Evolutionary conservation across 1,140 invertebrate genomes (phyloP), one percentile per base, ranked within the genome.

Genomic region (Drosophila littoralis): DNA sequence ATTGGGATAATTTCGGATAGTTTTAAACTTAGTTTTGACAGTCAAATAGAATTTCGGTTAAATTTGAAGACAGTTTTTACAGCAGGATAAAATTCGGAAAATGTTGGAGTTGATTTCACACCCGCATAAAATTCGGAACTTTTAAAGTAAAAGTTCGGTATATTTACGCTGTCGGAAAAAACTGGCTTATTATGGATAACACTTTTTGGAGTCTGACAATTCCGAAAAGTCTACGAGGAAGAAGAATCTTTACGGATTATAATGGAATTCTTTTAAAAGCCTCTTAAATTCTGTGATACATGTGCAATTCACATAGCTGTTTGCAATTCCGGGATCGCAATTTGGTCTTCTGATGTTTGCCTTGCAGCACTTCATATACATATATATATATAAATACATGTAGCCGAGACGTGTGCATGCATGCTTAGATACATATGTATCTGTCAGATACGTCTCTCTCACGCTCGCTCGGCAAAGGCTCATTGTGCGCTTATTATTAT

Each of bases 401-500:
- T 28, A 55, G 8, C 10, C 28, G 7, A 17, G 22, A 36, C 28
- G 52, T 43, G 38, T 52, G 66, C 55, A 51, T 54, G 33, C 67
- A 70, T 51, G 52, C 46, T 48, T 33, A 33, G 28, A 48, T 57
- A 61, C 45, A 52, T 55, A 48, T 72, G 61, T 64, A 72, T 76
- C 63, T 71, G 57, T 59, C 60, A 72, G 73, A 72, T 79, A 75
- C 48, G 36, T 59, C 28, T 51, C 58, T 52, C 28, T 54, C 46
- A 35, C 51, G 15, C 50, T 45, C 15, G 17, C 8, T 42, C 36
- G n/a, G 46, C 60, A 51, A 63, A 43, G 43, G 42, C 45, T 61
- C 45, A 48, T 61, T 73, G 58, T 69, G 71, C 60, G 71, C 60
- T 57, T 70, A 59, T 67, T 74, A 68, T 75, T 70, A 64, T 78